A percentile compares a stretch with the other conserved stretches of the same genome.
Evolutionary conservation across 37 sponge, comb jelly and placozoan species (phyloP).

Genomic region (Chondrilla cf. caribensis): DNA sequence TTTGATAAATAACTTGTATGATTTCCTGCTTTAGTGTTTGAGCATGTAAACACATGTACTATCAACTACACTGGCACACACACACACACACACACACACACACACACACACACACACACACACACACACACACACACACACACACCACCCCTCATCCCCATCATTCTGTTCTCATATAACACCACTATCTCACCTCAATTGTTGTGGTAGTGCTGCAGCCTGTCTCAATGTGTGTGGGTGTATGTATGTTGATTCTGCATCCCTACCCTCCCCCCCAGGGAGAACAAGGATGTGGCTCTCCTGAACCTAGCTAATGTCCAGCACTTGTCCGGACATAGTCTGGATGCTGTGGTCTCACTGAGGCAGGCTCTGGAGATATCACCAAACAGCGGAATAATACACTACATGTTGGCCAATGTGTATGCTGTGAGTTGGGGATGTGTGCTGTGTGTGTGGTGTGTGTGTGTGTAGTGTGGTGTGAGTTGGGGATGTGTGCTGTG

Average conservation of each 20-base stretch:
- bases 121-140: conserved; percentile 24
- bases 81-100: background rate
- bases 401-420: conserved; percentile 69
- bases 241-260: background rate
- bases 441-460: no score
- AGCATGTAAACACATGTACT: no score
- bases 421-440: conserved; percentile 63
- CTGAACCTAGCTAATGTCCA: conserved; percentile 75
- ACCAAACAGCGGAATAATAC: conserved; percentile 40
- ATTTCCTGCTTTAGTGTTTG: no score
- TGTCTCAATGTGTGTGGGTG: background rate
- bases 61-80: background rate
- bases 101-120: conserved; percentile 5
- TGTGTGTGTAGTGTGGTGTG: no score
- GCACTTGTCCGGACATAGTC: conserved; percentile 45
- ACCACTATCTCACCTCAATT: no score
- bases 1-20: no score
- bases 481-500: no score
- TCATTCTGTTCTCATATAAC: no score
- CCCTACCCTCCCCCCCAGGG: conserved; percentile 10
- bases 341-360: conserved; percentile 55
- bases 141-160: background rate
- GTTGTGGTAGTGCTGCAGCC: no score
- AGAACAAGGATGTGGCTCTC: conserved; percentile 58
- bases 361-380: conserved; percentile 36